Evolutionary conservation across 2,113 vertebrate species (phyloP), one percentile per base, ranked within the genome.

Genomic region (Archocentrus centrarchus): DNA sequence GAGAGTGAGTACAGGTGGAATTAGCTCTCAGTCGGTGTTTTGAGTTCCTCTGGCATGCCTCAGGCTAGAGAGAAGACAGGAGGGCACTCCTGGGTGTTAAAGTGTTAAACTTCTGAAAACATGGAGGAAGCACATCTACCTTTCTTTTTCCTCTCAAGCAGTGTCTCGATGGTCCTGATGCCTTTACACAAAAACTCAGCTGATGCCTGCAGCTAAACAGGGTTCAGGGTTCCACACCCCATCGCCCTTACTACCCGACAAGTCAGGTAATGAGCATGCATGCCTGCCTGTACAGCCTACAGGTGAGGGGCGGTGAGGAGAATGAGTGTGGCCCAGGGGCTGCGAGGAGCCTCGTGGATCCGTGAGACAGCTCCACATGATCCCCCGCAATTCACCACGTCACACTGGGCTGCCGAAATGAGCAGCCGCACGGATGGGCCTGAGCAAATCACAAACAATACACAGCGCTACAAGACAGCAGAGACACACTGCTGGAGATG

Each of bases 21-120:
- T 90, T 92, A 92, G 88, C 75, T 89, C 84, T 70, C 86, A 61
- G 87, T 63, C 73, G 58, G 88, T 87, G 83, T 88, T 92, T 87
- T 61, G 80, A 93, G 86, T 88, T 93, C 88, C 88, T 94, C 90
- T 87, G 92, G 92, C 92, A 82, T 82, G 95, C 94, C 93, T 81
- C 84, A 5, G 94, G 94, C 94, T 84, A 95, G 7, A 82, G 79
- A 90, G 89, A 59, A 88, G 89, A 88, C 78, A 84, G 75, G 27
- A 87, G 80, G 80, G 82, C 86, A 89, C 91, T 88, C 90, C 86
- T 88, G 93, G 86, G 91, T 91, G 93, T 79, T 86, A 85, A 88
- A 88, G 89, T 87, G 92, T 92, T 93, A 85, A 91, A 93, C 89
- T 93, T 93, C 80, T 88, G 73, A 92, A 91, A 91, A 93, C 87